Evolutionary conservation across 2,888 invertebrate species (phyloP).

Genomic region (Siphlonurus alternatus): DNA sequence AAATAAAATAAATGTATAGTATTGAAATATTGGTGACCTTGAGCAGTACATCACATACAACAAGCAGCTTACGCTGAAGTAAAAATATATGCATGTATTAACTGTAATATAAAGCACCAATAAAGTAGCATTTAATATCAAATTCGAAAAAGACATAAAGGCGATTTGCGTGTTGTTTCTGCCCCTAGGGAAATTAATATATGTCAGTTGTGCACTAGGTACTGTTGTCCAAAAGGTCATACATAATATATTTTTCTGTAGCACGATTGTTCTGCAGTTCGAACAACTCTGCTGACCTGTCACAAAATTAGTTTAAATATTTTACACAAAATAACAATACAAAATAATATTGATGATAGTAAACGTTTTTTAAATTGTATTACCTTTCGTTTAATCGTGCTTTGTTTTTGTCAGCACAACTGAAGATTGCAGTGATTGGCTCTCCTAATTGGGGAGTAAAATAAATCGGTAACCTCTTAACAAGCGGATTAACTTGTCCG

Average conservation of each 20-base stretch:
- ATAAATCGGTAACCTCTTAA: background rate
- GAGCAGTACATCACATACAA: too few species aligned
- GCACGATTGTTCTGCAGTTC: too few species aligned
- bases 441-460: background rate
- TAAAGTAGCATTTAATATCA: background rate
- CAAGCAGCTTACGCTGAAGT: too few species aligned
- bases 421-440: background rate
- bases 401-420: background rate
- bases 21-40: too few species aligned
- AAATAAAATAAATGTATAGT: too few species aligned
- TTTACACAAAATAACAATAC: too few species aligned
- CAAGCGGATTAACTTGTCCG: background rate
- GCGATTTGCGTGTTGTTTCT: conserved; percentile 2
- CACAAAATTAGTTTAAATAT: too few species aligned
- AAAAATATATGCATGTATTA: too few species aligned
- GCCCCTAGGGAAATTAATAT: background rate
- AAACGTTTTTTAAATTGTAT: background rate
- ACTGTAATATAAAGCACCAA: background rate
- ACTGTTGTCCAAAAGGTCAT: background rate
- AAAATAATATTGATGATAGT: too few species aligned
- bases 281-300: too few species aligned
- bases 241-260: too few species aligned
- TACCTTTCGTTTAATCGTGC: background rate
- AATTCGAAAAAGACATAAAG: background rate
- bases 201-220: background rate